Evolutionary conservation across 2,797 vertebrate species (phyloP), one percentile per base, ranked within the genome.

Genomic region (Falco peregrinus): DNA sequence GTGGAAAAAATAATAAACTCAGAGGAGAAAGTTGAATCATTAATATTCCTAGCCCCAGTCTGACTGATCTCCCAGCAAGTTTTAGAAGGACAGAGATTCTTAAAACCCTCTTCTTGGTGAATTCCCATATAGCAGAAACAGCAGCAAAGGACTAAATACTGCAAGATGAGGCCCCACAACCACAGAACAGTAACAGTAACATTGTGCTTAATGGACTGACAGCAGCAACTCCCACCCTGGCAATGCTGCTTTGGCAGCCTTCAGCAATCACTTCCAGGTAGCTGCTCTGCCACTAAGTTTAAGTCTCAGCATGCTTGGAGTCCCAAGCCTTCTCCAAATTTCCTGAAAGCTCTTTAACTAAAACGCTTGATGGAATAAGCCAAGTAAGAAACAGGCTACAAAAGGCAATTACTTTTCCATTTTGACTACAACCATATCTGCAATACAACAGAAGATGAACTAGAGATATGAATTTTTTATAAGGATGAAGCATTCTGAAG

Each of bases 21-120:
- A 0, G 0, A 78, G 13, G 14, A 61, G 78, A 70, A 45, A 31
- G 12, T 0, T 20, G 9, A 37, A 54, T 60, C 28, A 35, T 19
- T 74, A 65, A n/a, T 84, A 75, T 54, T 48, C 29, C 74, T 60
- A 65, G 11, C 15, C 35, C 20, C 9, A 37, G 22, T 17, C 61
- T 87, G 29, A 25, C 54, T 51, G 16, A 67, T 57, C n/a, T 78
- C 35, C 54, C 12, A 1, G 15, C 17, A 80, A 73, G 20, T 60
- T 87, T 79, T 59, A 76, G 69, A 70, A 78, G 35, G 28, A 48
- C 39, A 33, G n/a, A 39, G 18, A 17, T 78, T 64, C 61, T 64
- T 64, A 39, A 87, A 70, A 69, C 9, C 5, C 11, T 70, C 8
- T n/a, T 68, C n/a, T 78, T 37, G n/a, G 16, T 76, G 43, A 68